Evolutionary conservation across 2,888 invertebrate genomes (phyloP), one percentile per base, ranked within the genome.

Genomic region (Temnothorax unifasciatus): DNA sequence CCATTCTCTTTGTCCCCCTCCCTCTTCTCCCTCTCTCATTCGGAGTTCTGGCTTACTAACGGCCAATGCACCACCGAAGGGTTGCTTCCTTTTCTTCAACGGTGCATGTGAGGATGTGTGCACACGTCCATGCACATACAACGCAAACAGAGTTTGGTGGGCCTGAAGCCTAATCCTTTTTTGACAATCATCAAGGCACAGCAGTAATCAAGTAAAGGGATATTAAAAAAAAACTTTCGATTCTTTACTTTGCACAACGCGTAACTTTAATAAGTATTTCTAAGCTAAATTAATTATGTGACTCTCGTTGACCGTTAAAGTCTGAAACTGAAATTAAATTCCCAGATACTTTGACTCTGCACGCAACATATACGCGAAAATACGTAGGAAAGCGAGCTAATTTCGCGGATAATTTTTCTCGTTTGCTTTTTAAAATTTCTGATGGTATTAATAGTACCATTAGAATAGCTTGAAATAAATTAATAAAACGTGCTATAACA

Each of bases 1-100:
- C 79, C 86, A 18, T 66, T 82, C 61, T 83, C 85, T 85, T 85
- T 87, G 87, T 85, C 79, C 59, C 15, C 68, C 69, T 71, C 79
- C n/a, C 21, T n/a, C 18, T 21, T 25, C 21, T 8, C 4, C 3
- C 63, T 38, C 3, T n/a, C 63, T 59, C 66, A 34, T 63, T 64
- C 89, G 63, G 41, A 71, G 68, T 64, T 34, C 50, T 47, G 54
- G 71, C 57, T 82, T 61, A 52, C 82, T 83, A 84, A 89, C 86
- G 87, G 75, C 87, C 87, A 86, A 89, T 90, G 90, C 83, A 91
- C 90, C 88, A 90, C 87, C 89, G 90, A 88, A 88, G 88, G 87
- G 84, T 85, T 75, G 85, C 90, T 90, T 87, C 89, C 88, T 86
- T 87, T 89, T 86, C 90, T 87, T 84, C 87, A 54, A 89, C 90